Conservation (phyloP, 2,888 invertebrate genomes). For the Eupeodes luniger region DNA sequence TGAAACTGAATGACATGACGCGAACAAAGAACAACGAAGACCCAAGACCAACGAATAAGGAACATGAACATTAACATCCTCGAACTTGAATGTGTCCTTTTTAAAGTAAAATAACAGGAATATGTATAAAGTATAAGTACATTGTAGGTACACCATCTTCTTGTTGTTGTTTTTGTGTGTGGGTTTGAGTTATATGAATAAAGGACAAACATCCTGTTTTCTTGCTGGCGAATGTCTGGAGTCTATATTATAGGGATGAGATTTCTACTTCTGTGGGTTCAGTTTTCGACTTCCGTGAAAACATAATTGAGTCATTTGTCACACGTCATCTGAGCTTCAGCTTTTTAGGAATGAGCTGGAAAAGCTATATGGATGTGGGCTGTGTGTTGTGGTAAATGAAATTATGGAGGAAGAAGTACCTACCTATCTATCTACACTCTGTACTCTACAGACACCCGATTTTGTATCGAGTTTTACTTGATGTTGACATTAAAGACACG, state of each 20-base stretch:
- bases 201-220: slow-evolving; percentile 26
- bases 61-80: slow-evolving; percentile 24
- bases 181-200: not conserved
- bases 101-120: not conserved
- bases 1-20: slow-evolving; percentile 3
- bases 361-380: not conserved
- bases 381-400: slow-evolving; percentile 19
- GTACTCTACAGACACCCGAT: not conserved
- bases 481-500: slow-evolving; percentile 33
- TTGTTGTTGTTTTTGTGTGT: not conserved
- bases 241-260: not conserved
- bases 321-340: slow-evolving; percentile 53
- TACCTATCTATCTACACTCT: slow-evolving; percentile 5
- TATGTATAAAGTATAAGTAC: too few relatives aligned
- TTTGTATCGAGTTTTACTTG: slow-evolving; percentile 20
- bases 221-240: not conserved
- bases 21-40: slow-evolving; percentile 2
- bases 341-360: not conserved
- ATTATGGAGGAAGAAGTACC: slow-evolving; percentile 24
- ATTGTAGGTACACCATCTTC: not conserved
- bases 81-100: slow-evolving; percentile 51
- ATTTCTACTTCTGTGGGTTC: slow-evolving; percentile 5
- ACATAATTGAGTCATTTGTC: slow-evolving; percentile 73
- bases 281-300: slow-evolving; percentile 28
- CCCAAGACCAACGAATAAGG: not conserved